Evolutionary conservation across 2,888 invertebrate genomes (phyloP), one percentile per base, ranked within the genome.

Genomic region (Pristionchus entomophagus): DNA sequence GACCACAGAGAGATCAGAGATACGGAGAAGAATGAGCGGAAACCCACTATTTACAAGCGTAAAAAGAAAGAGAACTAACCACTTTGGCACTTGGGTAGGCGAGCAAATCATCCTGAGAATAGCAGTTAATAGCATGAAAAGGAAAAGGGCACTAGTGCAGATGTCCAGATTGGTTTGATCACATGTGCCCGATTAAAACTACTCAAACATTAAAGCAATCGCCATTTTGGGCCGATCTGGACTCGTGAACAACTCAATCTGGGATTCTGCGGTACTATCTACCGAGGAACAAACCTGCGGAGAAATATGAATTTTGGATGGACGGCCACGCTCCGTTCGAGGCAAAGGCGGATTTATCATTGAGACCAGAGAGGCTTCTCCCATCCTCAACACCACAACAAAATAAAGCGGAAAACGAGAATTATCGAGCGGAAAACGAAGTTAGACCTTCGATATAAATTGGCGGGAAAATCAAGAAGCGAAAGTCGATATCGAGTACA

Each of bases 21-120:
- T 38, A 0, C 49, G 35, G 1, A 82, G 59, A 19, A 82, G 41
- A 26, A n/a, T 29, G 35, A n/a, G n/a, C n/a, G n/a, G n/a, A n/a
- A n/a, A n/a, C n/a, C n/a, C n/a, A n/a, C n/a, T n/a, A n/a, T n/a
- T n/a, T n/a, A n/a, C n/a, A n/a, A n/a, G n/a, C n/a, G n/a, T n/a
- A n/a, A n/a, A n/a, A n/a, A n/a, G n/a, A n/a, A n/a, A n/a, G n/a
- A n/a, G n/a, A n/a, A n/a, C n/a, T n/a, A n/a, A 82, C 59, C 59
- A 59, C 59, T 17, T 59, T 29, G n/a, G 82, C 56, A 0, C 59
- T 35, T 2, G 82, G 82, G 59, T 38, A 82, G n/a, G 26, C 82
- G 26, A 82, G 12, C 17, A 82, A 51, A 17, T 82, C 41, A 29
- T n/a, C 35, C 82, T 82, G 59, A 38, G 51, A 38, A 0, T 19